Base-by-base conservation (phyloP, 1,140 invertebrate genomes). In the Drosophila nasuta region DNA sequence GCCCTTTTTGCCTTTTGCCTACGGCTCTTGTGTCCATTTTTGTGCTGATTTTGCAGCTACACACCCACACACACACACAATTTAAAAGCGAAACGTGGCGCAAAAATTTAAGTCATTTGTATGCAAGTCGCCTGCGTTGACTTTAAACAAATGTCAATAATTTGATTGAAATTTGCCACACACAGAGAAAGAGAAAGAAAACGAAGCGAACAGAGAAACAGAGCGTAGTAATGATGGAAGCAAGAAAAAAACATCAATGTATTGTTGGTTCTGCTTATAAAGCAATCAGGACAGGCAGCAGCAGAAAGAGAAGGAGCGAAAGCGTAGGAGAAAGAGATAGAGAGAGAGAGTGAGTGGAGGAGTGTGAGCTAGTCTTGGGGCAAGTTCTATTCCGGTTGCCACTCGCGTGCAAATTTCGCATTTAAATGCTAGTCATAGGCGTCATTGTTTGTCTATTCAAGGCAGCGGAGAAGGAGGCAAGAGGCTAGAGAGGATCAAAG, bases 131-230 rank as follows among this genome's bases (percentile, higher is more conserved):
- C 51, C 62, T 70, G 72, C 57, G 65, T 64, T 78, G 78, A 67
- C 80, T 87, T 89, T 85, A 89, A 89, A 83, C 81, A 89, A 89
- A 89, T 89, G 85, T 89, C 85, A 89, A 85, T 89, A 89, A 89
- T 89, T 89, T 89, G 85, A 89, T 89, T 89, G 89, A 89, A 89
- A 89, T 89, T 88, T 85, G 74, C 74, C 85, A 81, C 65, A 81
- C 1, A 52, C 1, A 25, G 17, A 38, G n/a, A 64, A 13, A 33
- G 30, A 13, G 57, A 7, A 54, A 25, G 45, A 35, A 15, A 15
- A 43, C 25, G 38, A 8, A 33, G 13, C 20, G 48, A 1, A 52
- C 7, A 49, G 10, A 11, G 0, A 43, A 7, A 38, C 15, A 30
- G 13, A 57, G 35, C 49, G 33, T 25, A 52, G 57, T 13, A 15